Evolutionary conservation across 2,888 invertebrate species (phyloP).

Genomic region (Apoda limacodes): DNA sequence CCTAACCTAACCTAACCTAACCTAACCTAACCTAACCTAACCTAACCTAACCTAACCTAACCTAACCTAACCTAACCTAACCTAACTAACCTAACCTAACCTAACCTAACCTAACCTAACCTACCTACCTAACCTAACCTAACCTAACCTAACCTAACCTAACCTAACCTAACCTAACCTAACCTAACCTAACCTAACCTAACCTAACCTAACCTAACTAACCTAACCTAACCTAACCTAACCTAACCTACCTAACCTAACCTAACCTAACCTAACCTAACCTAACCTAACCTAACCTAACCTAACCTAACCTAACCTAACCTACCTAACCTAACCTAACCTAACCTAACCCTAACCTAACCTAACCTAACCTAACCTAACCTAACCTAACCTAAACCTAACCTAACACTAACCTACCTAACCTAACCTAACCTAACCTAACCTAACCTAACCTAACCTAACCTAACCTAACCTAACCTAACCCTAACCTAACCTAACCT

Average conservation of each 20-base stretch:
- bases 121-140: slow-evolving; percentile 19
- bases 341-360: slow-evolving; percentile 15
- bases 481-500: slow-evolving; percentile 13
- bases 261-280: slow-evolving; percentile 12
- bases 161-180: slow-evolving; percentile 16
- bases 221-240: slow-evolving; percentile 11
- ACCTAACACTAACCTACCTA: slow-evolving; percentile 9
- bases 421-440: slow-evolving; percentile 12
- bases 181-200: slow-evolving; percentile 16
- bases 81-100: slow-evolving; percentile 9
- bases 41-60: slow-evolving; percentile 10
- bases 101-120: slow-evolving; percentile 14
- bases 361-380: slow-evolving; percentile 14
- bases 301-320: slow-evolving; percentile 12
- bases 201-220: slow-evolving; percentile 13
- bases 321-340: slow-evolving; percentile 11
- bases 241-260: slow-evolving; percentile 13
- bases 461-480: slow-evolving; percentile 15
- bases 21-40: slow-evolving; percentile 10
- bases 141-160: slow-evolving; percentile 18
- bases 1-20: slow-evolving; percentile 9
- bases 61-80: slow-evolving; percentile 10
- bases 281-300: slow-evolving; percentile 12
- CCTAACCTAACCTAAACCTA: slow-evolving; percentile 14
- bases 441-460: slow-evolving; percentile 16